Evolutionary conservation across 2,113 vertebrate species (phyloP), one percentile per base, ranked within the genome.

Genomic region (Typhlomys cinereus): DNA sequence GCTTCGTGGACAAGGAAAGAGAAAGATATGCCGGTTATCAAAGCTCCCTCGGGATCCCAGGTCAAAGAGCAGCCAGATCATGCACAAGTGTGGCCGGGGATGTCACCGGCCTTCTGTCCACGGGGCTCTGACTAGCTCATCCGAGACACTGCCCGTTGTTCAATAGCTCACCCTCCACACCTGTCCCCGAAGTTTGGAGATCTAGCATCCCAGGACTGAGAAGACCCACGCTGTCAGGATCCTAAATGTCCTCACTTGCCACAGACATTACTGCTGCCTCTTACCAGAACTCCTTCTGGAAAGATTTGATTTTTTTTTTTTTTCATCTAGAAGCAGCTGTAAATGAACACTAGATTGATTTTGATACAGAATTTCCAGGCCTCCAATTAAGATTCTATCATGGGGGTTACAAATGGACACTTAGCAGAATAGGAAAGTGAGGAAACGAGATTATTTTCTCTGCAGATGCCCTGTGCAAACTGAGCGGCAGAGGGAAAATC

Each of bases 121-220:
- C 3, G 0, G 29, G 57, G 41, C 7, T 61, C 39, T 18, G 62
- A 44, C 21, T 57, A 12, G 21, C 34, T 70, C 36, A 10, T 17
- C 44, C 8, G 34, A 3, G 4, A 20, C 9, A 27, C 2, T 1
- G 44, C 31, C 5, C 34, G 20, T 4, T 0, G 36, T 1, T 2
- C 23, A 2, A 8, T 0, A 11, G 41, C 15, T 15, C 4, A 1
- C 25, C 48, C 29, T 1, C 25, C 2, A 0, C 4, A 44, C 5
- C 5, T 11, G n/a, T 15, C 34, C 48, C 50, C 59, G 46, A 5
- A 23, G 3, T 1, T 6, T 20, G 27, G 9, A 15, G 13, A 2
- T n/a, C 84, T 74, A 27, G 0, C 1, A 57, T 1, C 7, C 31
- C 70, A 25, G 41, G 67, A 6, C 52, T 66, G 44, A 21, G 41